phyloP scores from a whole-genome alignment of 2,888 invertebrate species.

The Thereva unica region DNA sequence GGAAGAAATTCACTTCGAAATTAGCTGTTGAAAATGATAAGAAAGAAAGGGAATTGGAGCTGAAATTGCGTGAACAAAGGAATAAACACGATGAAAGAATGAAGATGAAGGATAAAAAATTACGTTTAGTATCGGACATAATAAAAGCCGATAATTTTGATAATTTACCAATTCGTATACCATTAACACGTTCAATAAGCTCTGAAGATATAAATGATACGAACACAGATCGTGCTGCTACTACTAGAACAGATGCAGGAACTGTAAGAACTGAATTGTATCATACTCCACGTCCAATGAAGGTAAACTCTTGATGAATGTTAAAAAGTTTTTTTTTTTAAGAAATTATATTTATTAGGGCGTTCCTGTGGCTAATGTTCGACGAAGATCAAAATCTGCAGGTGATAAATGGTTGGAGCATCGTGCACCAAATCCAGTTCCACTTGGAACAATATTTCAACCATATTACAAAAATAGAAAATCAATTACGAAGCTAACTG shows the following conservation, averaged over 20 bases:
- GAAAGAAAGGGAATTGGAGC: slow-evolving; percentile 70
- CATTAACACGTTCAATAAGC: slow-evolving; percentile 50
- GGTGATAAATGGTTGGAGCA: slow-evolving; percentile 87
- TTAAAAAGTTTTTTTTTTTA: slow-evolving; percentile 41
- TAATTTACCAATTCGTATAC: slow-evolving; percentile 42
- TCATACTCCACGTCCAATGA: slow-evolving; percentile 39
- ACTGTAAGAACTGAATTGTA: not conserved
- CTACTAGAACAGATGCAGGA: not conserved
- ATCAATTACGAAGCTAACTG: slow-evolving; percentile 80
- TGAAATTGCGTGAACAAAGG: slow-evolving; percentile 64
- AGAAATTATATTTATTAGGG: slow-evolving; percentile 59
- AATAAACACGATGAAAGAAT: slow-evolving; percentile 63
- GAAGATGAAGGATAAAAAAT: slow-evolving; percentile 65
- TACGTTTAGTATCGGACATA: slow-evolving; percentile 65
- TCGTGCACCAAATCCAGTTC: slow-evolving; percentile 76
- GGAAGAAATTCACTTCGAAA: slow-evolving; percentile 66
- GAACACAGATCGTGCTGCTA: slow-evolving; percentile 31
- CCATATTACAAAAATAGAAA: slow-evolving; percentile 81
- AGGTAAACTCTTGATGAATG: slow-evolving; percentile 34
- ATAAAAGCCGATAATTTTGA: slow-evolving; percentile 59
- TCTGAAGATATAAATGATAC: slow-evolving; percentile 48
- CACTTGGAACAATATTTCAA: slow-evolving; percentile 87
- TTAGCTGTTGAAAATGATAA: slow-evolving; percentile 77
- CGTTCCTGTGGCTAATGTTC: slow-evolving; percentile 69
- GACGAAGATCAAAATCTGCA: slow-evolving; percentile 80